Evolutionary conservation across 2,113 vertebrate species (phyloP).

Genomic region (Coracopsis vasa): DNA sequence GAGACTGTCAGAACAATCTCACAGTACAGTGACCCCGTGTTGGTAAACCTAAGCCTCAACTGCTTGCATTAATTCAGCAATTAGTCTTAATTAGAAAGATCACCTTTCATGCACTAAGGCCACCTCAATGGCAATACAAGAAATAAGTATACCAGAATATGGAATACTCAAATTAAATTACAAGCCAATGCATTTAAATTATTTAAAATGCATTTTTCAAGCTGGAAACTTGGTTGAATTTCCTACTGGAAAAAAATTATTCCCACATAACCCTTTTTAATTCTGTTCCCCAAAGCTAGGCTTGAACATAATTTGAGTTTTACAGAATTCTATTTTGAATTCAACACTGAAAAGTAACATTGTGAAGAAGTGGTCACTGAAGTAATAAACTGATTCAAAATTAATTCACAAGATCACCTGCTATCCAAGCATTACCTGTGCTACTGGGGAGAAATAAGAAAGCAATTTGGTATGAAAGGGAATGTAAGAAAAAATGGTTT

Average conservation of each 20-base stretch:
- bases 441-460: neutral
- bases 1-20: neutral
- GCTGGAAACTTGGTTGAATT: neutral
- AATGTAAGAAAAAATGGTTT: neutral
- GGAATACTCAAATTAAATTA: neutral
- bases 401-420: neutral
- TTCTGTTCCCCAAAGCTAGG: neutral
- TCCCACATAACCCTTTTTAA: neutral
- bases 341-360: neutral
- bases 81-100: neutral
- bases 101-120: neutral
- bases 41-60: neutral
- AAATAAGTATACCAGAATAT: neutral
- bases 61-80: neutral
- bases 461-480: neutral
- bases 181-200: neutral
- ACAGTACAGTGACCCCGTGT: fast-evolving
- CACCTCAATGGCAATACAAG: neutral
- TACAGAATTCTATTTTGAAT: neutral
- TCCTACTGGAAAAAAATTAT: neutral
- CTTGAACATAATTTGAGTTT: neutral
- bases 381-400: neutral
- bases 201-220: neutral
- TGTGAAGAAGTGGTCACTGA: neutral
- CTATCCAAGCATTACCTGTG: neutral